These are phyloP conservation scores for Terrapene triunguis DNA, from an alignment of 2,113 vertebrate species.

Conservation along the genomic window DNA sequence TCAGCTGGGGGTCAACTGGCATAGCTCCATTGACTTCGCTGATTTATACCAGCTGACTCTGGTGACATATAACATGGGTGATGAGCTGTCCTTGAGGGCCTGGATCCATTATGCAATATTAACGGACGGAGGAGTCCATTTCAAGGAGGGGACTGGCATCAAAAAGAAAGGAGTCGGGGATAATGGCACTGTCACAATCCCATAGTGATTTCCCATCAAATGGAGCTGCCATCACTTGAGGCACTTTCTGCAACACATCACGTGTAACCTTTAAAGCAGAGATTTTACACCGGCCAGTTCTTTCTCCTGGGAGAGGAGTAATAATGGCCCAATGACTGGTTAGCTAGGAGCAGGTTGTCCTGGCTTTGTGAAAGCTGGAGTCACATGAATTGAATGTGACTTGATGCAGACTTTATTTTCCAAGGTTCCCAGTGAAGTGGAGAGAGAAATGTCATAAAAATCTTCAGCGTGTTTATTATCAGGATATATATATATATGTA, in stretches of 20 bases:
- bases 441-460: constrained; percentile 43
- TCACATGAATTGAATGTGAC: background rate
- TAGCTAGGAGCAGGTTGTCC: accelerated
- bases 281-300: background rate
- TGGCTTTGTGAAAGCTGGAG: background rate
- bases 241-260: background rate
- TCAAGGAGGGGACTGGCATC: background rate
- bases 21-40: background rate
- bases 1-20: background rate
- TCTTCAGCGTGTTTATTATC: constrained; percentile 67
- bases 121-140: background rate
- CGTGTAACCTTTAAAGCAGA: background rate
- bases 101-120: background rate
- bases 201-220: background rate
- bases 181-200: background rate
- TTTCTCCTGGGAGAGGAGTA: background rate
- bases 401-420: background rate
- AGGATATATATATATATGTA: constrained; percentile 32
- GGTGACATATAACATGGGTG: background rate
- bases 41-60: background rate
- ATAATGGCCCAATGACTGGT: background rate
- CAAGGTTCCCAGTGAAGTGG: background rate
- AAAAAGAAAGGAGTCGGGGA: background rate
- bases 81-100: background rate
- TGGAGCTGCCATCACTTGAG: background rate